Evolutionary conservation across 2,113 vertebrate genomes (phyloP).

Genomic region (Cyprinus carpio): DNA sequence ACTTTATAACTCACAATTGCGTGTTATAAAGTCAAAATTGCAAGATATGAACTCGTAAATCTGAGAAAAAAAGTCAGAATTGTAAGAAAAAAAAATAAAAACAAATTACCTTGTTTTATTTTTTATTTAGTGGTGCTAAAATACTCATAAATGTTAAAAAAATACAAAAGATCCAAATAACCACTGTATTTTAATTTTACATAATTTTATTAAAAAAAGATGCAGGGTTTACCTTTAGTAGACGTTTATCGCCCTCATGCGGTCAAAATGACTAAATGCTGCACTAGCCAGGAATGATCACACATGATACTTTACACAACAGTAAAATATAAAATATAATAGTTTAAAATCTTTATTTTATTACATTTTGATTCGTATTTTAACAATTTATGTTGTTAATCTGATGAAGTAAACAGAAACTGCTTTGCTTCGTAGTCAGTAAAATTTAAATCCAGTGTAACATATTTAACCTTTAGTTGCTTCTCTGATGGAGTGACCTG

Average conservation of each 20-base stretch:
- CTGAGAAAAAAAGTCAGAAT: no score
- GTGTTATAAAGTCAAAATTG: no score
- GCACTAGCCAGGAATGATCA: background rate
- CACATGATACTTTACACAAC: background rate
- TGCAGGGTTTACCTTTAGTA: background rate
- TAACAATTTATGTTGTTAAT: background rate
- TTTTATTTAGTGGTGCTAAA: no score
- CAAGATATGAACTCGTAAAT: no score
- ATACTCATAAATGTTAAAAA: no score
- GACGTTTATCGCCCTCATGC: constrained; percentile 26
- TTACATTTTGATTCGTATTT: background rate
- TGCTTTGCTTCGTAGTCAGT: background rate
- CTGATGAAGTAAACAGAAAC: background rate
- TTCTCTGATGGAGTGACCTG: background rate
- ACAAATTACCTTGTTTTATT: no score
- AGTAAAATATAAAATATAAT: no score
- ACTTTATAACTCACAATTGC: no score
- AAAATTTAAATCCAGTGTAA: background rate
- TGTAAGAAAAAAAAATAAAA: no score
- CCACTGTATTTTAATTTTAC: no score
- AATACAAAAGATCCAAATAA: no score
- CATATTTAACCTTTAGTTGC: background rate
- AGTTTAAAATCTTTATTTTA: background rate
- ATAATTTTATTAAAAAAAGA: no score
- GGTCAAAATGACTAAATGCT: constrained; percentile 22